Conservation (phyloP, 1,140 invertebrate genomes). For the Aphis gossypii region DNA sequence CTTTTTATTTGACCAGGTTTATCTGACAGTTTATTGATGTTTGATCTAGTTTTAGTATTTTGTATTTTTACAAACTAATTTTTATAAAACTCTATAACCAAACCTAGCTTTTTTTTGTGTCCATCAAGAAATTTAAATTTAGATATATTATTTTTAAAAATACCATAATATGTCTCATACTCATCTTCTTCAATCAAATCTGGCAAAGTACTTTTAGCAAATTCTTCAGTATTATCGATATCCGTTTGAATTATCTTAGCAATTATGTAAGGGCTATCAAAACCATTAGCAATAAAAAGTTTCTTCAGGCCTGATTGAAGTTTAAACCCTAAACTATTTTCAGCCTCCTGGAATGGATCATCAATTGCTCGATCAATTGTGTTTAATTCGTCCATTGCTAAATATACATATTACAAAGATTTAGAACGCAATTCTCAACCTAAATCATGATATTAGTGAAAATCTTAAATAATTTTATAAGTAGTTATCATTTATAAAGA, state of each 20-base stretch:
- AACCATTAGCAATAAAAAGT: too few relatives aligned
- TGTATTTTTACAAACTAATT: not conserved
- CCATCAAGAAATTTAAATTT: not conserved
- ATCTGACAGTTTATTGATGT: not conserved
- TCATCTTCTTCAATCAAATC: not conserved
- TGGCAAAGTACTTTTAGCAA: not conserved
- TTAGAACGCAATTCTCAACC: too few relatives aligned
- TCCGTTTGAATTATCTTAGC: not conserved
- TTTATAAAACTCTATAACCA: not conserved
- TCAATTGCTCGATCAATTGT: too few relatives aligned
- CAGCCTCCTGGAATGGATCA: too few relatives aligned
- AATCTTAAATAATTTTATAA: too few relatives aligned
- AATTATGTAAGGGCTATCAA: not conserved
- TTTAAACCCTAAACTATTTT: too few relatives aligned
- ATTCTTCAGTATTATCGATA: not conserved
- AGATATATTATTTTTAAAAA: not conserved
- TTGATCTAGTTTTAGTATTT: not conserved
- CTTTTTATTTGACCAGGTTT: not conserved
- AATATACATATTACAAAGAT: too few relatives aligned
- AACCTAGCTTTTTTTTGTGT: not conserved
- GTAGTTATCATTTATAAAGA: too few relatives aligned
- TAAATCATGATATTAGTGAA: too few relatives aligned
- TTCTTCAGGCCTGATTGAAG: too few relatives aligned
- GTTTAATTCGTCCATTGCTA: too few relatives aligned
- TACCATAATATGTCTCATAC: not conserved